Base-by-base conservation (phyloP, 1,140 invertebrate genomes). In the Homalodisca vitripennis region DNA sequence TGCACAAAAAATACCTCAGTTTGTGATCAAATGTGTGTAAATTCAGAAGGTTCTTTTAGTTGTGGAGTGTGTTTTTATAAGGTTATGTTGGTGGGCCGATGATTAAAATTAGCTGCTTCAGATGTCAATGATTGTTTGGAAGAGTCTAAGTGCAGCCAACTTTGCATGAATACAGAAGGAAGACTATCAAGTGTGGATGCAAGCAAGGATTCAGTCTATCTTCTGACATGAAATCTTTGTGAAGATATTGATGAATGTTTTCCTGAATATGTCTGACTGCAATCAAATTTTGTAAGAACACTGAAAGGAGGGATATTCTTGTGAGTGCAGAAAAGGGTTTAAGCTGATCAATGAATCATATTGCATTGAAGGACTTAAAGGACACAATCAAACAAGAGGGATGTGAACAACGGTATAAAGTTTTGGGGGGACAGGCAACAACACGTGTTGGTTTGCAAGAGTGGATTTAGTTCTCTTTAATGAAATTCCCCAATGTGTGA, bases 21-120 rank as follows among this genome's bases (percentile, higher is more conserved):
- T 3, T 51, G 60, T 32, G 6, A 14, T 20, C 60, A 63, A 31
- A 63, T 63, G 26, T 92, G 91, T 76, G 77, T 79, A 63, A 90
- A 92, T 79, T 83, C 83, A 27, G 78, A 78, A 68, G 84, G 85
- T 20, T 82, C 84, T 46, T 88, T 88, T 70, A 75, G 78, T 55
- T 92, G 89, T 75, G 82, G 80, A n/a, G n/a, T n/a, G n/a, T n/a
- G 60, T 90, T 88, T 77, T 77, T 79, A 31, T 76, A 88, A 86
- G 82, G 82, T 24, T 79, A 77, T 22, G 29, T 67, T n/a, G n/a
- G 17, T 73, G 79, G 6, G 67, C 75, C 26, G 41, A 73, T 0
- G 76, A 77, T n/a, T 30, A 71, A 73, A 34, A 77, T 73, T 34
- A 77, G 70, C 24, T 88, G 86, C 70, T n/a, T 76, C 80, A 51